Conservation (phyloP, 2,113 vertebrate species). For the Patagioenas fasciata region DNA sequence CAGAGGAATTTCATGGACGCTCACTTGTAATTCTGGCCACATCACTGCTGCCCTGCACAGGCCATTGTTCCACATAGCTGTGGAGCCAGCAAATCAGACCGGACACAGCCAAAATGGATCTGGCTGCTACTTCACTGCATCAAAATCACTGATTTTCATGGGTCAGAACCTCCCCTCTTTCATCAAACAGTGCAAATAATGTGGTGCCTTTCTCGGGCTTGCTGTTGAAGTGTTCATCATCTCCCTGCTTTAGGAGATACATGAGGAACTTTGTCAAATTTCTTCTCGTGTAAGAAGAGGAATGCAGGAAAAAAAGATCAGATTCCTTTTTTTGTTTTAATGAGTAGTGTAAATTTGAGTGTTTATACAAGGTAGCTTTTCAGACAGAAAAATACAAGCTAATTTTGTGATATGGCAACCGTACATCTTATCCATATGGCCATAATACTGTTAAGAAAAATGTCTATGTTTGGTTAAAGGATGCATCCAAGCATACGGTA, state of each 20-base stretch:
- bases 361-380: background rate
- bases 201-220: background rate
- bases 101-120: background rate
- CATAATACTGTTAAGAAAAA: background rate
- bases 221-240: background rate
- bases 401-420: background rate
- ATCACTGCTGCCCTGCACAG: constrained; percentile 26
- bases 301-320: background rate
- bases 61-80: constrained; percentile 1
- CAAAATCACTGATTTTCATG: background rate
- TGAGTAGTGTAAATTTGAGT: background rate
- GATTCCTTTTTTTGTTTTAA: background rate
- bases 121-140: background rate
- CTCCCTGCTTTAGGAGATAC: background rate
- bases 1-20: background rate
- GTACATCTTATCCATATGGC: background rate
- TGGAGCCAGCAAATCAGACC: constrained; percentile 6
- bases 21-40: constrained; percentile 48
- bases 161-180: background rate
- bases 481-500: background rate
- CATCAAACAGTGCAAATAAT: background rate
- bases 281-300: background rate
- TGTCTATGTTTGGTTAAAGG: background rate
- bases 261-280: background rate
- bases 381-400: background rate